Base-by-base conservation (phyloP, 2,888 invertebrate species). In the Reticulitermes lucifugus region DNA sequence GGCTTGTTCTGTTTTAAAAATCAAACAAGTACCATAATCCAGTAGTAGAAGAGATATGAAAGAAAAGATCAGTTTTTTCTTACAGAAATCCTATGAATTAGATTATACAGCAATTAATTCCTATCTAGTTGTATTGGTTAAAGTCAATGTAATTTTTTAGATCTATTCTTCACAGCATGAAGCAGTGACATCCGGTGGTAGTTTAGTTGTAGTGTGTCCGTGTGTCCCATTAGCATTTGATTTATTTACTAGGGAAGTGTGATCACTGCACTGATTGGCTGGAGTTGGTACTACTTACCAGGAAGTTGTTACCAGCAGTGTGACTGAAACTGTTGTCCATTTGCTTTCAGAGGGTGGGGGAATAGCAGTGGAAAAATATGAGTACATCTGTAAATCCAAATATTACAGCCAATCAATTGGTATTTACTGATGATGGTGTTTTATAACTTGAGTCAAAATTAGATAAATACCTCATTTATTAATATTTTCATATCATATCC, bases 81-180 rank as follows among this genome's bases (percentile, higher is more conserved):
- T 51, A 51, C 51, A 77, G 41, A 77, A n/a, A 46, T 77, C 9
- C 29, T 60, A 60, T 60, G 81, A 65, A 25, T 60, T 59, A n/a
- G 87, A 87, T 73, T 85, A 55, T 84, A 80, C 87, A 81, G 29
- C 25, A 60, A 59, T 55, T 80, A 80, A 35, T 81, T 59, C 29
- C 2, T 41, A 43, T 25, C n/a, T 60, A 65, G 81, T 25, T 81
- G 21, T 22, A 21, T 60, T 18, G 65, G 65, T 43, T 55, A 81
- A 81, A 65, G 55, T 79, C 25, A 79, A 79, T 79, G 55, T 51
- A n/a, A 46, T 4, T 46, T 29, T 29, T 70, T 70, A 46, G 18
- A 46, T 77, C 25, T 77, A 51, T 46, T 77, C 51, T 77, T 35
- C 51, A 46, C 77, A 77, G 77, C 77, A 77, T 77, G 77, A 35